phyloP scores from a whole-genome alignment of 2,113 vertebrate genomes.

The Tauraco erythrolophus region DNA sequence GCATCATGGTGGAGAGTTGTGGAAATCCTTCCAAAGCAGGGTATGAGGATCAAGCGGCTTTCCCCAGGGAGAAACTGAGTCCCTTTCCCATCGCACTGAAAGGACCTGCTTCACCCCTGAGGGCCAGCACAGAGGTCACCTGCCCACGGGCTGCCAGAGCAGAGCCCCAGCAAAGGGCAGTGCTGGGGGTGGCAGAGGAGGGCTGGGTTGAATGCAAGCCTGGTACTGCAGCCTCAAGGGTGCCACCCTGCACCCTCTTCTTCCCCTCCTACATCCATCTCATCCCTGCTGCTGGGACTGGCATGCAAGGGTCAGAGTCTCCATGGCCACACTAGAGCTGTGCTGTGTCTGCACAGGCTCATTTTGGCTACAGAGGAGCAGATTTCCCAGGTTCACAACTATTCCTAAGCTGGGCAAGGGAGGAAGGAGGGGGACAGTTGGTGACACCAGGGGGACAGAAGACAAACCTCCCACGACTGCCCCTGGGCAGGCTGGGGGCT shows the following conservation, averaged over 20 bases:
- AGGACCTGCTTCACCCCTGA: neutral
- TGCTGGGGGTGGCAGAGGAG: neutral
- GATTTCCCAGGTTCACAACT: neutral
- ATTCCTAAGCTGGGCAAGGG: neutral
- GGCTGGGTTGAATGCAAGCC: neutral
- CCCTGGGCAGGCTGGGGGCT: neutral
- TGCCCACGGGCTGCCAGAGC: neutral
- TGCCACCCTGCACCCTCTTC: neutral
- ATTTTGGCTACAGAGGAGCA: neutral
- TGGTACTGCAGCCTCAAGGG: accelerated
- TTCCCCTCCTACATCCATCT: neutral
- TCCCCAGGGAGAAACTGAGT: neutral
- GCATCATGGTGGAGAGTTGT: neutral
- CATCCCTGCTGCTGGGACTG: neutral
- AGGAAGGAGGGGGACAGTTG: neutral
- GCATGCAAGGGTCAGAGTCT: neutral
- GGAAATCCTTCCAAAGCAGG: neutral
- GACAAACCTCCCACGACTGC: neutral
- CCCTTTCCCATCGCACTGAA: neutral
- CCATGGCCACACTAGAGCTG: neutral
- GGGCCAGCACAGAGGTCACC: neutral
- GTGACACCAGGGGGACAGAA: neutral
- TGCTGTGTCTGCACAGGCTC: neutral
- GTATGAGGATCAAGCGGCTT: neutral
- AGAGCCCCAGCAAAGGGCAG: neutral